phyloP scores from a whole-genome alignment of 2,888 invertebrate species.

The Vannuccia rotundouncinata region DNA sequence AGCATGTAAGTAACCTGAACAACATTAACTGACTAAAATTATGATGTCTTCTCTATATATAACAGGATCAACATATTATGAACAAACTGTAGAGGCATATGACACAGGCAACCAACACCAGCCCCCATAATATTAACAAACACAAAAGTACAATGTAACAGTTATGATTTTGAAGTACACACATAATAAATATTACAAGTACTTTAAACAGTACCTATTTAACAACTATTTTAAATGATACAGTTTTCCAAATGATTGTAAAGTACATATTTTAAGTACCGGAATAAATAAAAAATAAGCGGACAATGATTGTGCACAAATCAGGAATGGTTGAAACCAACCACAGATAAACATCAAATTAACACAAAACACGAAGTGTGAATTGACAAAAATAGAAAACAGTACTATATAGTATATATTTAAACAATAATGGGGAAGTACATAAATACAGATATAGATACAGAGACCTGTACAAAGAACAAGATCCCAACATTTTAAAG shows the following conservation, averaged over 20 bases:
- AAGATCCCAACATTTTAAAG: neutral
- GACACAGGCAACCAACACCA: neutral
- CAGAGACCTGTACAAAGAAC: neutral
- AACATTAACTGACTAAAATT: neutral
- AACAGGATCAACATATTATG: too few relatives aligned
- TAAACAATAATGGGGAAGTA: neutral
- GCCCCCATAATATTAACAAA: neutral
- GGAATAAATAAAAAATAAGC: neutral
- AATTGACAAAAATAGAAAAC: neutral
- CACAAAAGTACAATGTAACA: neutral
- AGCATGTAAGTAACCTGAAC: neutral
- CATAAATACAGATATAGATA: neutral
- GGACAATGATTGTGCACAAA: neutral
- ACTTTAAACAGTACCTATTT: too few relatives aligned
- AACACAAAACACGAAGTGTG: neutral
- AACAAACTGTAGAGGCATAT: neutral
- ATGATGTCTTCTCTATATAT: neutral
- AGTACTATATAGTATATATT: neutral
- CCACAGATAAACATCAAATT: neutral
- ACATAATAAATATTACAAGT: too few relatives aligned
- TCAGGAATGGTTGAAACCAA: neutral
- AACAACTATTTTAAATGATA: neutral
- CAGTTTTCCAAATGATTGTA: neutral
- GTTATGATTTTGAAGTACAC: too few relatives aligned
- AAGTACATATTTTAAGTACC: neutral